Evolutionary conservation across 2,797 vertebrate species (phyloP).

Genomic region (Picus viridis): DNA sequence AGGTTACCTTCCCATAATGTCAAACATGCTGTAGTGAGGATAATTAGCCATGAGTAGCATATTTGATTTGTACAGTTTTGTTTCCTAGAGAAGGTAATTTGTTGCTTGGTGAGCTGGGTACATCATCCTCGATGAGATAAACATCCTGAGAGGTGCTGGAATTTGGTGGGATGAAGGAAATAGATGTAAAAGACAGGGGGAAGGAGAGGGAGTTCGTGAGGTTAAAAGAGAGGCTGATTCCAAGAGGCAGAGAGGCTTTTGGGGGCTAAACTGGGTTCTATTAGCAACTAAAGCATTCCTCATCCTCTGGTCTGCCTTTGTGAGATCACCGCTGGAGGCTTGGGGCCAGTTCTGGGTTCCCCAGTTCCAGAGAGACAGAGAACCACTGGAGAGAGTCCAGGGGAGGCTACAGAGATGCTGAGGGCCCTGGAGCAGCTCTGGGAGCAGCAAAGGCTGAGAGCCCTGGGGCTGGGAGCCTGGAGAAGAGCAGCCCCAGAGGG

Average conservation of each 20-base stretch:
- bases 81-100: not conserved
- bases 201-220: not conserved
- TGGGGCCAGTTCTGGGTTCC: too few species aligned
- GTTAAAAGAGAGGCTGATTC: not conserved
- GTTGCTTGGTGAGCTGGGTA: not conserved
- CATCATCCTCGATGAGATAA: not conserved
- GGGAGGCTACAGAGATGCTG: too few species aligned
- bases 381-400: too few species aligned
- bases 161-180: not conserved
- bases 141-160: not conserved
- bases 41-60: not conserved
- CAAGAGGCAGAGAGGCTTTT: not conserved
- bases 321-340: too few species aligned
- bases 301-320: too few species aligned
- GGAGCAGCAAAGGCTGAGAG: too few species aligned
- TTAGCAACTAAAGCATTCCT: not conserved
- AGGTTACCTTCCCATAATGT: not conserved
- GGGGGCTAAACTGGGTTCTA: not conserved
- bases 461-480: too few species aligned
- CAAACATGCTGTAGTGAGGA: not conserved
- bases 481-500: too few species aligned
- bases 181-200: not conserved
- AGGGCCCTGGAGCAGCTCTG: too few species aligned
- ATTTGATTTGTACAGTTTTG: not conserved
- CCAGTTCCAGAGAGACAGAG: too few species aligned